A percentile compares a stretch with the other conserved stretches of the same genome.
These are phyloP conservation scores for Philereme vetulata DNA, from an alignment of 2,888 invertebrate species.

Conservation along the genomic window DNA sequence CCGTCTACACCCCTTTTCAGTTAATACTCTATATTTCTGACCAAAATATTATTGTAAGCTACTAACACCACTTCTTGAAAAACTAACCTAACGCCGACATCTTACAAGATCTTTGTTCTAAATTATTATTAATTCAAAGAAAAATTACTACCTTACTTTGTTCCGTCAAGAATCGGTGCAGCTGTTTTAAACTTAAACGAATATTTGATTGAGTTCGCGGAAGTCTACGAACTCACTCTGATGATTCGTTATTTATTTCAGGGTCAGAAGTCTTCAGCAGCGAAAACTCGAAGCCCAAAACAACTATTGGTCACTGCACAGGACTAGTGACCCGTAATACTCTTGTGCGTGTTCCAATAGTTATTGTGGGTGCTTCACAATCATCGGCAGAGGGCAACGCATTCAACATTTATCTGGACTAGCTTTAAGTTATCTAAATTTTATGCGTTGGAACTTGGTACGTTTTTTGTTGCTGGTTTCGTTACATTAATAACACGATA, in stretches of 20 bases:
- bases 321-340: conserved; percentile 92
- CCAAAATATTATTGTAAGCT: conserved; percentile 17
- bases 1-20: not conserved
- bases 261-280: conserved; percentile 34
- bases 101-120: too few relatives aligned
- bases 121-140: not conserved
- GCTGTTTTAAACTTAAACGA: not conserved
- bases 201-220: not conserved
- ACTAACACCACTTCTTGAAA: conserved; percentile 18
- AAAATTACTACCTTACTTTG: not conserved
- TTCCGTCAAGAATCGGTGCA: conserved; percentile 19
- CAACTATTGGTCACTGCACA: conserved; percentile 99
- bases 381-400: conserved; percentile 47
- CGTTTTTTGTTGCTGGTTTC: conserved; percentile 17
- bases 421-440: conserved; percentile 23
- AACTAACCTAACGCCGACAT: too few relatives aligned
- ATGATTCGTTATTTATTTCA: conserved; percentile 24
- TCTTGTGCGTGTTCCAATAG: conserved; percentile 99
- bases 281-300: conserved; percentile 87
- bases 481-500: not conserved
- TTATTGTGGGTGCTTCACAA: conserved; percentile 92
- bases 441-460: conserved; percentile 21
- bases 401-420: conserved; percentile 17
- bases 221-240: too few relatives aligned
- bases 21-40: conserved; percentile 1